Evolutionary conservation across 2,888 invertebrate genomes (phyloP).

Genomic region (Drosophila acutilabella): DNA sequence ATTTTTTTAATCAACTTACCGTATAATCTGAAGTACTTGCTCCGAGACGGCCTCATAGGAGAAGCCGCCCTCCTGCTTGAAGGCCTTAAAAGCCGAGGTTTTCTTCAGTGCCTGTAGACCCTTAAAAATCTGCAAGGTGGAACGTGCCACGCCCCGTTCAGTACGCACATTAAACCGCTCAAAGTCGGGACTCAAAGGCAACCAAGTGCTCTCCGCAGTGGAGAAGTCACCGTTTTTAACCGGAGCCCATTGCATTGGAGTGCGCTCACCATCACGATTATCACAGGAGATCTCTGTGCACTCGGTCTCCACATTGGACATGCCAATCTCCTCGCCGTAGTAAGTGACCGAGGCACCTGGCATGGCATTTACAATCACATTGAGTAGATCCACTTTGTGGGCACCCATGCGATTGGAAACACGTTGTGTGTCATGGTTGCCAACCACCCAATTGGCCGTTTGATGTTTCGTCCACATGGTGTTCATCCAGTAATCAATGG

Average conservation of each 20-base stretch:
- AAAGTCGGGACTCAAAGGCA: slow-evolving; percentile 89
- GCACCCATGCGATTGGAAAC: slow-evolving; percentile 88
- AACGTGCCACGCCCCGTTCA: slow-evolving; percentile 86
- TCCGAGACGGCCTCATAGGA: slow-evolving; percentile 76
- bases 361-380: slow-evolving; percentile 89
- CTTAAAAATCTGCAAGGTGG: slow-evolving; percentile 88
- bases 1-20: slow-evolving; percentile 50
- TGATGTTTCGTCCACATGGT: slow-evolving; percentile 86
- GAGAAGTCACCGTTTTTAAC: slow-evolving; percentile 87
- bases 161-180: slow-evolving; percentile 86
- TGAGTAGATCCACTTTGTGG: slow-evolving; percentile 89
- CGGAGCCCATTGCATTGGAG: slow-evolving; percentile 88
- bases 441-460: slow-evolving; percentile 89
- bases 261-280: slow-evolving; percentile 86
- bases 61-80: slow-evolving; percentile 71
- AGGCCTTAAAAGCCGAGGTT: slow-evolving; percentile 82
- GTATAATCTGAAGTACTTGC: slow-evolving; percentile 81
- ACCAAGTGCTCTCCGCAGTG: slow-evolving; percentile 87
- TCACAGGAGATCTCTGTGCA: slow-evolving; percentile 80
- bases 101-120: slow-evolving; percentile 86
- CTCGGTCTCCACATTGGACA: slow-evolving; percentile 86
- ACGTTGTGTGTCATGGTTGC: slow-evolving; percentile 89
- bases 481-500: slow-evolving; percentile 87
- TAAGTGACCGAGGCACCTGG: slow-evolving; percentile 93
- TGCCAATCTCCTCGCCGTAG: slow-evolving; percentile 91